Percentiles rank a stretch among this genome's conserved stretches.
Conservation (phyloP, 2,113 vertebrate genomes). For the Rutilus rutilus region DNA sequence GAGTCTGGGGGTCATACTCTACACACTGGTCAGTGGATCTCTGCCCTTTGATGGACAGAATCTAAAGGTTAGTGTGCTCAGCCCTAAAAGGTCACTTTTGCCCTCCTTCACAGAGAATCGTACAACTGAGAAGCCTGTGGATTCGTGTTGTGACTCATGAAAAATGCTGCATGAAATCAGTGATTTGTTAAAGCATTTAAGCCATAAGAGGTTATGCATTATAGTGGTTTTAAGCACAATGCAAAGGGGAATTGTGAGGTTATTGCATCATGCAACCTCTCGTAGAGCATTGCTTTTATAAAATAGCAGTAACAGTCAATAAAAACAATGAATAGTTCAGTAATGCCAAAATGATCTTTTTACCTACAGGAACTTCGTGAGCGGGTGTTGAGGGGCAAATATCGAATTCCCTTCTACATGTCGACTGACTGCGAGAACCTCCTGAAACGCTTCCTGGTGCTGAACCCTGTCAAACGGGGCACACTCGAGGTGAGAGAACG, state of each 20-base stretch:
- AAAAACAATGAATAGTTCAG: not conserved
- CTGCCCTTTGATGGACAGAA: conserved; percentile 62
- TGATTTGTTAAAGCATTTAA: not conserved
- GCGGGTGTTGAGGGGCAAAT: conserved; percentile 91
- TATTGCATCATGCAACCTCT: not conserved
- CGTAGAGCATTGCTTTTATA: not conserved
- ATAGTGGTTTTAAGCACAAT: not conserved
- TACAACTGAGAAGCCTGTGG: not conserved
- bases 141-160: conserved; percentile 2
- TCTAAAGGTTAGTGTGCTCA: conserved; percentile 47
- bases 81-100: conserved; percentile 45
- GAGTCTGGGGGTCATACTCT: conserved; percentile 65
- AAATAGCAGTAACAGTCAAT: not conserved
- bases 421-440: conserved; percentile 95
- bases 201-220: not conserved
- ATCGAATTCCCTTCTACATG: conserved; percentile 96
- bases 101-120: conserved; percentile 7
- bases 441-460: conserved; percentile 89
- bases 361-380: conserved; percentile 86
- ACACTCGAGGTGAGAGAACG: conserved; percentile 85
- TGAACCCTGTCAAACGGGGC: conserved; percentile 91
- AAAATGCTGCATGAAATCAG: not conserved
- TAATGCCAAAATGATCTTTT: not conserved
- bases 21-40: conserved; percentile 63
- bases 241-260: not conserved